phyloP scores from a whole-genome alignment of 2,888 invertebrate species.

The Mythimna lalbum region DNA sequence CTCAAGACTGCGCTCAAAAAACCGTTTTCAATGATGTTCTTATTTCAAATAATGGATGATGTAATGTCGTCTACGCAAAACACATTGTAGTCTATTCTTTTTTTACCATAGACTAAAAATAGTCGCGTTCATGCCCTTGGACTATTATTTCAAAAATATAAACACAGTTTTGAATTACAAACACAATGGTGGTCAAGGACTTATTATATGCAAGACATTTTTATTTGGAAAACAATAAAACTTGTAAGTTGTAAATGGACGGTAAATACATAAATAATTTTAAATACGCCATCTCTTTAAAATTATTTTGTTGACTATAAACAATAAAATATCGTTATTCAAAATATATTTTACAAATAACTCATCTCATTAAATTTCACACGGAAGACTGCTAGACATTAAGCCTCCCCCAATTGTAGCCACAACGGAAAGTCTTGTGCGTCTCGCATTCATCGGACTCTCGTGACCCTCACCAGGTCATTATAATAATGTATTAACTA shows the following conservation, averaged over 20 bases:
- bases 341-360: no score
- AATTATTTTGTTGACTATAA: not conserved
- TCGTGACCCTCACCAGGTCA: no score
- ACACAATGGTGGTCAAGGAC: slow-evolving; percentile 2
- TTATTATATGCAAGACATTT: not conserved
- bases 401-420: no score
- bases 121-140: slow-evolving; percentile 11
- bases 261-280: no score
- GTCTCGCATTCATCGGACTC: no score
- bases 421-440: no score
- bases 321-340: not conserved
- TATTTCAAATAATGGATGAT: slow-evolving; percentile 39
- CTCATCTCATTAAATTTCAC: no score
- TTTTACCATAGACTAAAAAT: slow-evolving; percentile 36
- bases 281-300: no score
- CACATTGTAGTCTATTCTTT: slow-evolving; percentile 37
- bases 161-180: slow-evolving; percentile 16
- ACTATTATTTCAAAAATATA: not conserved
- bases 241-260: no score
- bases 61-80: slow-evolving; percentile 30
- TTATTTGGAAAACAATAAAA: no score
- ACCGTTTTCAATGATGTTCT: slow-evolving; percentile 24
- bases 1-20: not conserved
- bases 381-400: no score
- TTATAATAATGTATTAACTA: no score